phyloP scores from a whole-genome alignment of 1,140 invertebrate genomes.

The Mesaphorura yosii region DNA sequence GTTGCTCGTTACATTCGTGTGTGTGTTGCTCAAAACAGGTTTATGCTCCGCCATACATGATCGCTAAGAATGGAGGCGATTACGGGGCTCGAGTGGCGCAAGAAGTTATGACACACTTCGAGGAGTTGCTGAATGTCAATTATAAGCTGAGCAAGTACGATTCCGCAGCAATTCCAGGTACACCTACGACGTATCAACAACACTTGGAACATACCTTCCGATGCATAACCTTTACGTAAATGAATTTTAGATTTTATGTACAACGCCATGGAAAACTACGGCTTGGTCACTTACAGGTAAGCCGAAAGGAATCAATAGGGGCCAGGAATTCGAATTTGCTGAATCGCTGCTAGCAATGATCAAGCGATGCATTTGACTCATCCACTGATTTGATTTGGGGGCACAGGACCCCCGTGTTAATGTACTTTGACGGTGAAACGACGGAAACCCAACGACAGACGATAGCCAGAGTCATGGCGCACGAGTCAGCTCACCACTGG shows the following conservation, averaged over 20 bases:
- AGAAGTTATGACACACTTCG: slow-evolving; percentile 17
- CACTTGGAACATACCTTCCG: neutral
- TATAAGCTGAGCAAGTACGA: slow-evolving; percentile 25
- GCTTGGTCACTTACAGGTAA: slow-evolving; percentile 25
- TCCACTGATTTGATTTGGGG: no score
- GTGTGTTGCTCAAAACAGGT: neutral
- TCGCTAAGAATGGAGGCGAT: slow-evolving; percentile 13
- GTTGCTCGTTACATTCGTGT: no score
- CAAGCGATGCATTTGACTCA: no score
- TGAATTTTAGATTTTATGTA: slow-evolving; percentile 8
- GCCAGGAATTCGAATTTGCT: no score
- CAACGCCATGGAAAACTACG: slow-evolving; percentile 29
- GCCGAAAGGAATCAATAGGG: no score
- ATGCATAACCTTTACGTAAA: no score
- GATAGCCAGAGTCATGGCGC: slow-evolving; percentile 13
- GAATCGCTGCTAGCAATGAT: no score
- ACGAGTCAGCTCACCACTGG: slow-evolving; percentile 19
- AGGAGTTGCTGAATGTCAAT: slow-evolving; percentile 17
- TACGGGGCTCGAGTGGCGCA: slow-evolving; percentile 10
- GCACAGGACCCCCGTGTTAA: no score
- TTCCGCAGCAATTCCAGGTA: slow-evolving; percentile 18
- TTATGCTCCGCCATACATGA: slow-evolving; percentile 3
- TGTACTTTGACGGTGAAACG: slow-evolving; percentile 14
- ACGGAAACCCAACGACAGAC: slow-evolving; percentile 15
- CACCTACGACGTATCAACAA: slow-evolving; percentile 1